Base-by-base conservation (phyloP, 2,888 invertebrate genomes). In the Tiliacea aurago region DNA sequence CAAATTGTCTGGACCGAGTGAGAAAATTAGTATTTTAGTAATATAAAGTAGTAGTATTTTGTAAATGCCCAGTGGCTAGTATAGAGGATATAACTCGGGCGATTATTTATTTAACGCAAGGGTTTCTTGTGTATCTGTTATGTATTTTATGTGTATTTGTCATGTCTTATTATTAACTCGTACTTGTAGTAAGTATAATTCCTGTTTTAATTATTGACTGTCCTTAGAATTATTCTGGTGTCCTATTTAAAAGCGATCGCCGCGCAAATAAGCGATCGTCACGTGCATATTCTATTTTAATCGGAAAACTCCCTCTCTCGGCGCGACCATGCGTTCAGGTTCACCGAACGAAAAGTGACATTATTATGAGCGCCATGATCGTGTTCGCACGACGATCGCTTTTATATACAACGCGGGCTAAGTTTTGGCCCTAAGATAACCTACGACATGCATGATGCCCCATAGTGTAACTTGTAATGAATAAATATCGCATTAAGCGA, bases 1-100 rank as follows among this genome's bases (percentile, higher is more conserved):
- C 10, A 23, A 20, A 23, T 20, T 47, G 20, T 33, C 15, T 70
- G 47, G 0, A 23, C 18, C 1, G 37, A 41, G 23, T 61, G 78
- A 62, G 23, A 53, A 55, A 65, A 37, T n/a, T 13, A 78, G 47
- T 55, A 65, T 61, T 70, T 28, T 79, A 71, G 33, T 78, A 64
- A 23, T 49, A 37, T 33, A 4, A 33, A 33, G 2, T n/a, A n/a
- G n/a, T n/a, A n/a, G n/a, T n/a, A n/a, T n/a, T n/a, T n/a, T n/a
- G n/a, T n/a, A n/a, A n/a, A 49, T 4, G 59, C 33, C 72, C 41
- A 59, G 59, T 65, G 73, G 23, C 20, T 47, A 78, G 63, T 18
- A 10, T 64, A 43, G 37, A 79, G 2, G 33, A 15, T 61, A 9
- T 9, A 59, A 64, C 3, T 20, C 4, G 53, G 18, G 33, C 45